These are phyloP conservation scores for Amphiprion ocellaris DNA, from an alignment of 2,113 vertebrate species.

Conservation along the genomic window DNA sequence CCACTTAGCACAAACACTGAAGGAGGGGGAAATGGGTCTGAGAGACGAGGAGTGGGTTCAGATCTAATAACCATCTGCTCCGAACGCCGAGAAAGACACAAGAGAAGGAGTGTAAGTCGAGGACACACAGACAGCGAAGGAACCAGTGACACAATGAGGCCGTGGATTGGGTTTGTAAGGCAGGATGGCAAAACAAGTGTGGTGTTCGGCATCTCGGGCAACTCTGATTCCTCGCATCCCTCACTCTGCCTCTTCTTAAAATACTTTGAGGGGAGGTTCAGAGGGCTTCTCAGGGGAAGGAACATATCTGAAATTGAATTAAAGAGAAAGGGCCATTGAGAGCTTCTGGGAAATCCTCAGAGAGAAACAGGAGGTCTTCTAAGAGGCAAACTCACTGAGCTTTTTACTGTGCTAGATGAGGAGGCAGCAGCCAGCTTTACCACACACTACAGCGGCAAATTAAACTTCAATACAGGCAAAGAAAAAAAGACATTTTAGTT, in stretches of 20 bases:
- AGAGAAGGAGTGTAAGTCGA: conserved; percentile 15
- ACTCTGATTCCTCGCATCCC: conserved; percentile 34
- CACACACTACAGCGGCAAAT: conserved; percentile 2
- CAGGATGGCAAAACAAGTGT: conserved; percentile 19
- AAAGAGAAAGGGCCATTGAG: conserved; percentile 47
- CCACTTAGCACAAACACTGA: conserved; percentile 75
- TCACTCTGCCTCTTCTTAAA: conserved; percentile 25
- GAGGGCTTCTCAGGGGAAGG: conserved; percentile 40
- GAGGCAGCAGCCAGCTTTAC: conserved; percentile 4
- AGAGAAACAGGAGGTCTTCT: conserved; percentile 34
- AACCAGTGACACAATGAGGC: conserved; percentile 21
- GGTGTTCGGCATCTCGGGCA: conserved; percentile 6
- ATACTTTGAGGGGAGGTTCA: conserved; percentile 37
- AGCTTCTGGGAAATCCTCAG: conserved; percentile 41
- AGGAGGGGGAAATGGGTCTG: conserved; percentile 54
- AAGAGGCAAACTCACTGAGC: conserved; percentile 17
- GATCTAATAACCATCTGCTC: conserved; percentile 70
- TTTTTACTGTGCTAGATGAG: neutral
- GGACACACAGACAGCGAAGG: conserved; percentile 17
- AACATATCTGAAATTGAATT: conserved; percentile 56
- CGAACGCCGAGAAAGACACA: conserved; percentile 40
- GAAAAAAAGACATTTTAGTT: neutral
- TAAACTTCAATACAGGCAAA: conserved; percentile 1
- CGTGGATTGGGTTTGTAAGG: conserved; percentile 5
- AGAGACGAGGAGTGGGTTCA: conserved; percentile 48